Conservation (phyloP, 2,888 invertebrate species). For the Blastobasis lacticolella region DNA sequence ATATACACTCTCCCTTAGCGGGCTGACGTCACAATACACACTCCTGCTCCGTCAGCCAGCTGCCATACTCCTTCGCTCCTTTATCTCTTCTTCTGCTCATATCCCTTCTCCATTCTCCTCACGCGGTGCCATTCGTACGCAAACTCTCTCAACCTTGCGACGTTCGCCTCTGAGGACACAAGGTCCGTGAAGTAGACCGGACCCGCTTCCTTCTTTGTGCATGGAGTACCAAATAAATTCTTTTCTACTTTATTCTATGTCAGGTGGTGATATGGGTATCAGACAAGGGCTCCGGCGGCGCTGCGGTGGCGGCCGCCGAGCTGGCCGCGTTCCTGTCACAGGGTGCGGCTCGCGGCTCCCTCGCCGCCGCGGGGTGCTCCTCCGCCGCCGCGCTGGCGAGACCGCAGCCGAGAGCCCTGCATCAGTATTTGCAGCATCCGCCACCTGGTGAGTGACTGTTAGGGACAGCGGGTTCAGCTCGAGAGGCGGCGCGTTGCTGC, state of each 20-base stretch:
- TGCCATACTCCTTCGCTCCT: too few relatives aligned
- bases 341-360: slow-evolving; percentile 79
- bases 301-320: slow-evolving; percentile 83
- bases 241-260: not conserved
- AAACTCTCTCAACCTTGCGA: too few relatives aligned
- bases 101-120: too few relatives aligned
- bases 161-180: too few relatives aligned
- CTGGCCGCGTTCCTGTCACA: slow-evolving; percentile 81
- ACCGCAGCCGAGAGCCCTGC: slow-evolving; percentile 84
- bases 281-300: slow-evolving; percentile 72
- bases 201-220: too few relatives aligned
- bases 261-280: slow-evolving; percentile 57
- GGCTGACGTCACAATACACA: too few relatives aligned
- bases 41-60: too few relatives aligned
- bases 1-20: too few relatives aligned
- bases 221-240: too few relatives aligned
- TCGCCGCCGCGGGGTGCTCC: slow-evolving; percentile 81
- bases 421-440: slow-evolving; percentile 92
- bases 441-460: slow-evolving; percentile 76
- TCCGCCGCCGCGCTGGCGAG: slow-evolving; percentile 82
- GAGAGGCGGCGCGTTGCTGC: slow-evolving; percentile 82
- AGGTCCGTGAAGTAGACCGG: too few relatives aligned
- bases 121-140: too few relatives aligned
- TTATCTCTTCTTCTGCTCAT: too few relatives aligned
- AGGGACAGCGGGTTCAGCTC: slow-evolving; percentile 88